Evolutionary conservation across 2,113 vertebrate species (phyloP).

Genomic region (Takifugu bimaculatus): DNA sequence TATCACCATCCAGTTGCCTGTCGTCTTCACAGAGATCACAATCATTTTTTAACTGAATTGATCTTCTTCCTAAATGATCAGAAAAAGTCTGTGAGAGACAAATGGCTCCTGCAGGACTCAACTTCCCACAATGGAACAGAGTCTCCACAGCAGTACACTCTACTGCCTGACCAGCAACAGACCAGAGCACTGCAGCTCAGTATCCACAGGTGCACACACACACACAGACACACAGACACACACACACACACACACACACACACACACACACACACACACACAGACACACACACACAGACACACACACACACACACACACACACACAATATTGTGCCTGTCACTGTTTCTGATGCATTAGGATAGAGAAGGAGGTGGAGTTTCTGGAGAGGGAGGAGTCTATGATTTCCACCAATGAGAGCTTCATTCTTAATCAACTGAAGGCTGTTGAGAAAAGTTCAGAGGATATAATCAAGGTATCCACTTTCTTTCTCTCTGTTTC

Average conservation of each 20-base stretch:
- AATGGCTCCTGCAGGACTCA: conserved; percentile 86
- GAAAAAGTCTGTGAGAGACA: conserved; percentile 87
- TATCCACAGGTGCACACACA: conserved; percentile 79
- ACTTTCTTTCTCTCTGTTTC: not conserved
- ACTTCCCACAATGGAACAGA: conserved; percentile 67
- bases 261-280: conserved; percentile 1
- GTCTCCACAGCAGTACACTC: conserved; percentile 72
- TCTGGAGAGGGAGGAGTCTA: conserved; percentile 83
- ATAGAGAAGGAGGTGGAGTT: conserved; percentile 84
- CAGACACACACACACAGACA: not conserved
- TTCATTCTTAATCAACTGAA: conserved; percentile 85
- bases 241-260: not conserved
- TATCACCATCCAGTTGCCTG: conserved; percentile 2
- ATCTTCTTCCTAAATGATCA: conserved; percentile 39
- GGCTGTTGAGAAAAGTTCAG: conserved; percentile 81
- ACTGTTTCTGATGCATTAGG: conserved; percentile 56
- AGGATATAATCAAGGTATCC: conserved; percentile 86
- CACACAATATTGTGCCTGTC: not conserved
- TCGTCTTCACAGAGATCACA: no score
- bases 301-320: no score
- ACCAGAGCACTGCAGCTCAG: conserved; percentile 77
- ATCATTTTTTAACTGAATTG: not conserved
- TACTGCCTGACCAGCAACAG: conserved; percentile 74
- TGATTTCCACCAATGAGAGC: conserved; percentile 83
- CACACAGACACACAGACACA: no score